Conservation (phyloP, 2,797 vertebrate genomes). For the Melanotaenia trifasciata region DNA sequence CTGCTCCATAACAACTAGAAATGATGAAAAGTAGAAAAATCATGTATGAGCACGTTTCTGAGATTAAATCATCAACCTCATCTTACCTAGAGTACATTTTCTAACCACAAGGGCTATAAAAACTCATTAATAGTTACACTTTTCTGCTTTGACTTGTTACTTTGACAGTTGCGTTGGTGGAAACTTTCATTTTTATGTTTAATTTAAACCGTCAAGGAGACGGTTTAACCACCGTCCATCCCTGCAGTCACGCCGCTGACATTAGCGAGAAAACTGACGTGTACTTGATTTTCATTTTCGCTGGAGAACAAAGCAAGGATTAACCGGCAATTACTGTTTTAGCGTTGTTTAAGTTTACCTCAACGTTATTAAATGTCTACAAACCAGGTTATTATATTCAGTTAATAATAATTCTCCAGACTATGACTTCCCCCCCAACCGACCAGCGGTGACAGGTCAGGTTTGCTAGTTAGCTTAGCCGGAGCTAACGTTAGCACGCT, state of each 20-base stretch:
- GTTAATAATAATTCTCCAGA: neutral
- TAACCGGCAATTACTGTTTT: conserved; percentile 7
- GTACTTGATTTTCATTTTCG: conserved; percentile 31
- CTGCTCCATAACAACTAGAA: conserved; percentile 86
- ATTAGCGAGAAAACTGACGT: conserved; percentile 35
- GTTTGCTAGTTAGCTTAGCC: conserved; percentile 59
- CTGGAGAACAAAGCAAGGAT: conserved; percentile 8
- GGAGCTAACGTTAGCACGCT: conserved; percentile 48
- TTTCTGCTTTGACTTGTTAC: neutral
- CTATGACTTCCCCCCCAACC: conserved; percentile 19
- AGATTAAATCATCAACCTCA: neutral
- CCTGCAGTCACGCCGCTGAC: conserved; percentile 12
- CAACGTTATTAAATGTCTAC: neutral
- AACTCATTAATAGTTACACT: no score
- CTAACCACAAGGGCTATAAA: no score
- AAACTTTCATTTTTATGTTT: no score
- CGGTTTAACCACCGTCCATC: neutral
- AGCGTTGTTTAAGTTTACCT: neutral
- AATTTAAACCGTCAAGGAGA: neutral
- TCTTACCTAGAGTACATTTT: no score
- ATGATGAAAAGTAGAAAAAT: neutral
- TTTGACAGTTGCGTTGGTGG: no score
- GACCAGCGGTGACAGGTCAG: conserved; percentile 49
- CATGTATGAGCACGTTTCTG: neutral
- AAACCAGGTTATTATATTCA: neutral